These are phyloP conservation scores for Rhea pennata DNA, from an alignment of 2,113 vertebrate genomes.

Conservation along the genomic window DNA sequence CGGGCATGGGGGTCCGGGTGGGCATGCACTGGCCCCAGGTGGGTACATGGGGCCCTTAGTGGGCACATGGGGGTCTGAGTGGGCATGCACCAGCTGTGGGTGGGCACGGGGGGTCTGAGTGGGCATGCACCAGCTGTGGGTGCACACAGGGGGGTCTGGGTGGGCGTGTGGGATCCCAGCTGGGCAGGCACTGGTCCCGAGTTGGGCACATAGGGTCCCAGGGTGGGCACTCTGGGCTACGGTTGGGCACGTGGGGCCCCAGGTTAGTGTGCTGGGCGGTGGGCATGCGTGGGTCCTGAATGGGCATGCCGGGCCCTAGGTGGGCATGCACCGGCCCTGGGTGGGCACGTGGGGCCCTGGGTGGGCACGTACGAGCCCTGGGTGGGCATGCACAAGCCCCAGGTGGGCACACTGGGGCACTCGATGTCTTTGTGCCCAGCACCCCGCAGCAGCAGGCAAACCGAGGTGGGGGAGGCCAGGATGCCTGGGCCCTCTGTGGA, in stretches of 20 bases:
- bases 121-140: background rate
- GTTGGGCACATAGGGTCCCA: background rate
- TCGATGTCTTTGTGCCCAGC: no score
- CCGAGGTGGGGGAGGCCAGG: no score
- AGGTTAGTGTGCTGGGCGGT: background rate
- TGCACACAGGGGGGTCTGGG: background rate
- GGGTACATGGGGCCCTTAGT: background rate
- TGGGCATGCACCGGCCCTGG: accelerated
- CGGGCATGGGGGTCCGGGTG: background rate
- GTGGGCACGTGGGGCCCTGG: no score
- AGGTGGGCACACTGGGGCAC: background rate
- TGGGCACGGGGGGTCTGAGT: background rate
- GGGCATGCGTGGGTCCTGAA: background rate
- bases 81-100: no score
- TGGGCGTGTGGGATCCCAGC: background rate
- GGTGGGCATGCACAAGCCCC: accelerated
- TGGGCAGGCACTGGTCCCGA: no score
- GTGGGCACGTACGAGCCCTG: background rate
- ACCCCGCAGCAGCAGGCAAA: no score
- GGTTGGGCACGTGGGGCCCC: background rate
- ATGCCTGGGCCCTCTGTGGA: no score
- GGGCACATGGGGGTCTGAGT: background rate
- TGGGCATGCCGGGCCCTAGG: accelerated
- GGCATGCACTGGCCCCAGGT: no score
- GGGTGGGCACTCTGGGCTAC: background rate